Conservation (phyloP, 2,113 vertebrate genomes). For the Scatophagus argus region DNA sequence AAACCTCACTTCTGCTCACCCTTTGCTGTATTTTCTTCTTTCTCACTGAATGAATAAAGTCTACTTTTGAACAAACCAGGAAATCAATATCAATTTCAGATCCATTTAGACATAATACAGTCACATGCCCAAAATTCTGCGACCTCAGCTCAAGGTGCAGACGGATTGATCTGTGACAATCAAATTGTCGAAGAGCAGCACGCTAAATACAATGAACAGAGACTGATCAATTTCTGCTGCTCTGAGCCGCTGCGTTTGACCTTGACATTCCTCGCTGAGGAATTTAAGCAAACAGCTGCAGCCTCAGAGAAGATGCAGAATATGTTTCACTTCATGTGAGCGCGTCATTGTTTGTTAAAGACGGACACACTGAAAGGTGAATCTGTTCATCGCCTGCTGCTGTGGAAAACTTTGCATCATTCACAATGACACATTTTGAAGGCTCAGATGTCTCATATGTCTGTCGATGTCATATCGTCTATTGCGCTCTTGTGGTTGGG, state of each 20-base stretch:
- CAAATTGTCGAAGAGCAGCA: conserved; percentile 39
- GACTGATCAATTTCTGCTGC: conserved; percentile 29
- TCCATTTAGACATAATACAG: conserved; percentile 63
- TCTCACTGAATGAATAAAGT: conserved; percentile 62
- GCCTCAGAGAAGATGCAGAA: background rate
- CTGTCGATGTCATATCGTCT: background rate
- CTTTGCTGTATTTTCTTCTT: conserved; percentile 37
- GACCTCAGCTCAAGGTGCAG: conserved; percentile 43
- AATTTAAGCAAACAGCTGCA: conserved; percentile 10
- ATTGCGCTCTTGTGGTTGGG: background rate
- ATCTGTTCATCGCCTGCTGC: conserved; percentile 18
- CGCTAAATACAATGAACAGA: conserved; percentile 36
- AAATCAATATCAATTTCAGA: conserved; percentile 72
- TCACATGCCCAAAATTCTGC: conserved; percentile 14
- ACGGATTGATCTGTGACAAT: conserved; percentile 66
- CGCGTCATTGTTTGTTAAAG: conserved; percentile 27
- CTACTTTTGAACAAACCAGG: conserved; percentile 49
- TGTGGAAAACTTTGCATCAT: conserved; percentile 9
- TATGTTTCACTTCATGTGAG: background rate
- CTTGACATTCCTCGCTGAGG: conserved; percentile 18
- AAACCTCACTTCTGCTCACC: background rate
- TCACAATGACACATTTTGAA: background rate
- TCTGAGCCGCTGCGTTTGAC: conserved; percentile 24
- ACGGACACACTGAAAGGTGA: conserved; percentile 30
- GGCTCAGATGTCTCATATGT: background rate